Conservation (phyloP, 2,113 vertebrate species). For the Machaerirhynchus nigripectus region DNA sequence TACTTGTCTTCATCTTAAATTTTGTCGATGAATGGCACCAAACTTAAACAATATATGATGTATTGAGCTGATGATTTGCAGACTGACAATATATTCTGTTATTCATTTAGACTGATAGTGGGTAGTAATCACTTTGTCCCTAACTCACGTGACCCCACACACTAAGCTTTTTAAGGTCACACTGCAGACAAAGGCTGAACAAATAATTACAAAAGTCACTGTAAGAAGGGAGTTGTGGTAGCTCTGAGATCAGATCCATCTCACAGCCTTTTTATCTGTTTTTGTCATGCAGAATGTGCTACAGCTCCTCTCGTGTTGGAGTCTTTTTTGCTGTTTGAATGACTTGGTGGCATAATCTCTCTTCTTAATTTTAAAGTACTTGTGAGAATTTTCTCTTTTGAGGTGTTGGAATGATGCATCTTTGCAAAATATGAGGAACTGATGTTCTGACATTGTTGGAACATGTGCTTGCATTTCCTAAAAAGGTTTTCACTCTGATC, state of each 20-base stretch:
- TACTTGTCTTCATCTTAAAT: neutral
- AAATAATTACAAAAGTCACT: neutral
- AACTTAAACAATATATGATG: neutral
- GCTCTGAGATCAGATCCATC: neutral
- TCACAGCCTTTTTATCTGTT: neutral
- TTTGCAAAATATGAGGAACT: neutral
- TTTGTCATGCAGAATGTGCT: neutral
- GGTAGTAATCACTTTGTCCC: neutral
- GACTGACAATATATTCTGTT: neutral
- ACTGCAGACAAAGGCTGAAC: neutral
- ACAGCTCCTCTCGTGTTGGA: neutral
- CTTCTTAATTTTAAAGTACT: neutral
- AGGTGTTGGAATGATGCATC: neutral
- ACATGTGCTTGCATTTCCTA: neutral
- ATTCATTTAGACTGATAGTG: neutral
- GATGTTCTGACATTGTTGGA: neutral
- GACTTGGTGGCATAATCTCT: neutral
- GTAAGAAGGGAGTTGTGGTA: neutral
- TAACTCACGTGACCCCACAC: neutral
- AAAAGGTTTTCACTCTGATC: neutral
- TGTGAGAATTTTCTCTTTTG: neutral
- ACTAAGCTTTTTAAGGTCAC: neutral
- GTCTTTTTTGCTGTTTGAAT: neutral
- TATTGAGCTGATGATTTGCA: neutral
- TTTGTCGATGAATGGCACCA: neutral